These are phyloP conservation scores for Aquatica leii DNA, from an alignment of 2,888 invertebrate genomes.

Conservation along the genomic window DNA sequence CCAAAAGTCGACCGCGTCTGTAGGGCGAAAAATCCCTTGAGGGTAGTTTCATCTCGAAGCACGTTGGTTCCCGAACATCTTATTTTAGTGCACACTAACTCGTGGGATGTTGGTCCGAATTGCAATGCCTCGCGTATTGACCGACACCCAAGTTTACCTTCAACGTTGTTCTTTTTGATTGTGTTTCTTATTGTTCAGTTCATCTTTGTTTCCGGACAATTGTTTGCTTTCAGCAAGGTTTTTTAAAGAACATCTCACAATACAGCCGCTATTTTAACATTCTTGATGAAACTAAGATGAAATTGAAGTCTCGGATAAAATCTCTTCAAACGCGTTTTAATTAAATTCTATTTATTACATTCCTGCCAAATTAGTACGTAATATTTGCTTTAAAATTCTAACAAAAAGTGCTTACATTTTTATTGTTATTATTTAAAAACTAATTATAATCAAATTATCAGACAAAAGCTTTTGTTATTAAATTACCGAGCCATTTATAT, in stretches of 20 bases:
- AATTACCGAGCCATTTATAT: no score
- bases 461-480: no score
- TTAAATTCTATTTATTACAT: conserved; percentile 16
- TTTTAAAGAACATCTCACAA: conserved; percentile 15
- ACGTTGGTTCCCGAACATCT: conserved; percentile 50
- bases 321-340: conserved; percentile 7
- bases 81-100: conserved; percentile 51
- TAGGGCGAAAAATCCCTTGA: conserved; percentile 40
- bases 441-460: no score
- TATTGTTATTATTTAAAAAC: no score
- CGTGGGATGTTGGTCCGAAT: conserved; percentile 47
- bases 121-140: conserved; percentile 47
- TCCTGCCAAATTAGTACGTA: background rate
- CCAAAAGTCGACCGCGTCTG: conserved; percentile 38
- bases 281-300: conserved; percentile 25
- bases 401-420: no score
- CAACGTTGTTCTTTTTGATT: conserved; percentile 40
- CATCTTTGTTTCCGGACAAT: conserved; percentile 38
- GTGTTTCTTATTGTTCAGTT: conserved; percentile 31
- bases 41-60: conserved; percentile 45
- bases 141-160: conserved; percentile 38
- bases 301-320: conserved; percentile 11
- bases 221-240: conserved; percentile 26
- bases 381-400: background rate
- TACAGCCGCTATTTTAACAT: conserved; percentile 26